Evolutionary conservation across 2,797 vertebrate species (phyloP).

Genomic region (Coregonus ussuriensis): DNA sequence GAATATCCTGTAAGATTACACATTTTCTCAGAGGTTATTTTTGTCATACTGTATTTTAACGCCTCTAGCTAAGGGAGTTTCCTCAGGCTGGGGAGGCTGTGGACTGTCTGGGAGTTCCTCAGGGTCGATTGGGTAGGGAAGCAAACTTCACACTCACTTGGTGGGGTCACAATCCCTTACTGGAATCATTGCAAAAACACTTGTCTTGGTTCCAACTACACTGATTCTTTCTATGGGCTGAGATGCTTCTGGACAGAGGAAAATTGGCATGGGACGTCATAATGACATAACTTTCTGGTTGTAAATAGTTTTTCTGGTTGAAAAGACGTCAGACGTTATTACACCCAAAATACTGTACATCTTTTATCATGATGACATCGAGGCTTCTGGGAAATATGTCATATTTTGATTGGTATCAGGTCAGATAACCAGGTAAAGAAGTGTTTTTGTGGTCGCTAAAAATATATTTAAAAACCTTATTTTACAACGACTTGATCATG

Average conservation of each 20-base stretch:
- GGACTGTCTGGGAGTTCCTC: slow-evolving; percentile 19
- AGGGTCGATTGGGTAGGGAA: slow-evolving; percentile 17
- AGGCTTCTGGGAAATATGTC: not conserved
- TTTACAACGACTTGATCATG: too few relatives aligned
- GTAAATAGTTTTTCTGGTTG: too few relatives aligned
- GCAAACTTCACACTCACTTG: slow-evolving; percentile 43
- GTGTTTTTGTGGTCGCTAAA: not conserved
- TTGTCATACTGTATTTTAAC: not conserved
- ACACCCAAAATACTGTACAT: not conserved
- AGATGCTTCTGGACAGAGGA: too few relatives aligned
- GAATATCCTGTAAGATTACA: too few relatives aligned
- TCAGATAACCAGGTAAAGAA: not conserved
- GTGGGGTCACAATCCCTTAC: slow-evolving; percentile 43
- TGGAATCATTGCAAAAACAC: slow-evolving; percentile 10
- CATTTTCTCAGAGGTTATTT: too few relatives aligned
- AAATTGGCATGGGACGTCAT: too few relatives aligned
- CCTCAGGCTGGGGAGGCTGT: not conserved
- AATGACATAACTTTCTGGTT: too few relatives aligned
- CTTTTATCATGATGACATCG: not conserved
- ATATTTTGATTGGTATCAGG: too few relatives aligned
- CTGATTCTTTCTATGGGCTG: too few relatives aligned
- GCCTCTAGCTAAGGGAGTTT: slow-evolving; percentile 42
- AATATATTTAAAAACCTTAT: too few relatives aligned
- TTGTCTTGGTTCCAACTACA: not conserved
- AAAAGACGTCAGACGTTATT: too few relatives aligned